Base-by-base conservation (phyloP, 2,113 vertebrate genomes). In the Lepisosteus oculatus region DNA sequence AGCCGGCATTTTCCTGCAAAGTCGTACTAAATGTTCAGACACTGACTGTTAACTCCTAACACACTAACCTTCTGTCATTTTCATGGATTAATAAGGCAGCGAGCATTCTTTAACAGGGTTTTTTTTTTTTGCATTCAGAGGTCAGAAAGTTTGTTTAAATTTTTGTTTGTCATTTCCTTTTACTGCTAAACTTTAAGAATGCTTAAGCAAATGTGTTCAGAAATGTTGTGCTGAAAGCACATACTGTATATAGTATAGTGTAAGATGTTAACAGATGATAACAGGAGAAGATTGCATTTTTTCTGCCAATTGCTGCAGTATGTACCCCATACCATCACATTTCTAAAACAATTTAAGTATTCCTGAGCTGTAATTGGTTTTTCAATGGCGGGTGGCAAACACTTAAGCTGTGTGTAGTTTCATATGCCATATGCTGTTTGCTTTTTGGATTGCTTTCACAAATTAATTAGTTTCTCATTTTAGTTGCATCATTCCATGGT, bases 21-120 rank as follows among this genome's bases (percentile, higher is more conserved):
- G 79, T 72, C 75, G 78, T 79, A 76, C 68, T 83, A 76, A 85
- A 87, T 76, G 81, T 82, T 82, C 75, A 81, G 74, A 76, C 72
- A 63, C 47, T 78, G 77, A 70, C 77, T 77, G 79, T 77, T 84
- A 76, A 82, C 64, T 72, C 74, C 69, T 76, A 76, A 63, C 67
- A 74, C 77, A 77, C 72, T 76, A 73, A 63, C 79, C 77, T 79
- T 72, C 12, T 72, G 80, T 74, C 75, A 57, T 77, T 75, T 79
- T 76, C 74, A 76, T 76, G 78, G 68, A 44, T 70, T 59, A 42
- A 43, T 70, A 8, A 15, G 42, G 11, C 47, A 6, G 2, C 47
- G 5, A 51, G 47, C 47, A 51, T 29, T 29, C 29, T 29, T 29
- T 29, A 29, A 29, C 29, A 29, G 29, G 29, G 17, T 54, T 8